Conservation (phyloP, 2,888 invertebrate species). For the Synergus umbraculus region DNA sequence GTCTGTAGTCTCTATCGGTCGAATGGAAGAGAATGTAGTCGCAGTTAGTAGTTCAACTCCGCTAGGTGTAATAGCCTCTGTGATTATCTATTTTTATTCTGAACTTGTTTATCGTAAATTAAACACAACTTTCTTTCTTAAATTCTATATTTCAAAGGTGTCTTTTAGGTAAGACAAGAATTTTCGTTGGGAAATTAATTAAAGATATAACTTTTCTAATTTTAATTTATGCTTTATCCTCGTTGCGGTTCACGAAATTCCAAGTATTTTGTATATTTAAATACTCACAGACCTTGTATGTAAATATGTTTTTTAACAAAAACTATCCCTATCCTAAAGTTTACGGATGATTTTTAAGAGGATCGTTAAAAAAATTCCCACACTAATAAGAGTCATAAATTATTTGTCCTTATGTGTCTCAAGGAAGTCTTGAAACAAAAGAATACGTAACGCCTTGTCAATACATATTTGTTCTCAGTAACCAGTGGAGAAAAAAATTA, state of each 20-base stretch:
- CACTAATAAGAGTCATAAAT: background rate
- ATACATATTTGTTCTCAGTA: conserved; percentile 19
- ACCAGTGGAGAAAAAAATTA: background rate
- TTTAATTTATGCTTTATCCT: too few relatives aligned
- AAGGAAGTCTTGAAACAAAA: conserved; percentile 8
- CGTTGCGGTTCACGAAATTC: background rate
- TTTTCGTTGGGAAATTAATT: background rate
- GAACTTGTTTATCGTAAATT: background rate
- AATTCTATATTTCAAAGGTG: background rate
- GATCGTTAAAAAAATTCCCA: background rate
- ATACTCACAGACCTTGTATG: background rate
- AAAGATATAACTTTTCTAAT: too few relatives aligned
- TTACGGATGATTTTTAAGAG: background rate
- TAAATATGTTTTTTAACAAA: background rate
- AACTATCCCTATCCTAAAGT: background rate
- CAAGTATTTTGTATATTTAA: background rate
- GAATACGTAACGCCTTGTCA: conserved; percentile 16
- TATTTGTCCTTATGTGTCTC: background rate
- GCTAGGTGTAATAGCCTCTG: conserved; percentile 20
- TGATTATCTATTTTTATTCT: background rate
- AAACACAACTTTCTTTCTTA: background rate
- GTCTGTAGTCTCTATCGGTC: conserved; percentile 7
- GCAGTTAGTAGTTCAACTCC: conserved; percentile 9
- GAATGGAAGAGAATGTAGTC: conserved; percentile 18
- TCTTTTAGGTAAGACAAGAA: background rate